Percentiles rank a stretch among this genome's conserved stretches.
These are phyloP conservation scores for Sarotherodon lohbergeri DNA, from an alignment of 2,113 vertebrate genomes.

Conservation along the genomic window DNA sequence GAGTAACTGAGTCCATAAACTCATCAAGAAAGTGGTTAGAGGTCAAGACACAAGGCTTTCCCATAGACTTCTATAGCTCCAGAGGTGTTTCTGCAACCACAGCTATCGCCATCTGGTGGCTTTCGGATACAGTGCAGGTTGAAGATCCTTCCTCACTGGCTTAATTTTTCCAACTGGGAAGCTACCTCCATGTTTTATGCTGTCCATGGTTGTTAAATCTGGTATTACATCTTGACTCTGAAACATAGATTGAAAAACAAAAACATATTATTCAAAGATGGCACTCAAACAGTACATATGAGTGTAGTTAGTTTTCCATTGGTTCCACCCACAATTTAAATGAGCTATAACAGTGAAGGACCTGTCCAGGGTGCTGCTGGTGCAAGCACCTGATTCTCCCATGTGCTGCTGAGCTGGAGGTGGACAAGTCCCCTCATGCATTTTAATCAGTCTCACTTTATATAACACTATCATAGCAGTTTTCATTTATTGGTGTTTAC, in stretches of 20 bases:
- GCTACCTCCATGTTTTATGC: accelerated
- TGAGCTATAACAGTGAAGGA: background rate
- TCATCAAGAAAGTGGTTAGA: background rate
- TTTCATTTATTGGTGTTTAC: background rate
- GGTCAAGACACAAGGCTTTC: background rate
- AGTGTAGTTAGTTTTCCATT: background rate
- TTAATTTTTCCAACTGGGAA: background rate
- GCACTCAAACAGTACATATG: background rate
- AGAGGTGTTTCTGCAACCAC: background rate
- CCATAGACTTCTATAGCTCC: background rate
- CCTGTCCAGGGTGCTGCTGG: background rate
- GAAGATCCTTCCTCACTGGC: background rate
- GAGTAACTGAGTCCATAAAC: background rate
- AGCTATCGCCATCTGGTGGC: background rate
- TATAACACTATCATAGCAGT: background rate
- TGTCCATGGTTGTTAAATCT: background rate
- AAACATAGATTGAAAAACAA: background rate
- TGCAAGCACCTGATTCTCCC: background rate
- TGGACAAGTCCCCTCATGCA: background rate
- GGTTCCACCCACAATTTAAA: background rate
- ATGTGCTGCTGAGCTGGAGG: background rate
- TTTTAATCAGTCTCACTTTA: background rate
- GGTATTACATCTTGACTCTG: background rate
- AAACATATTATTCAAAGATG: background rate
- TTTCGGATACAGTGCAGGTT: background rate